A percentile compares a stretch with the other conserved stretches of the same genome.
These are phyloP conservation scores for Malachius bipustulatus DNA, from an alignment of 2,888 invertebrate species.

Conservation along the genomic window DNA sequence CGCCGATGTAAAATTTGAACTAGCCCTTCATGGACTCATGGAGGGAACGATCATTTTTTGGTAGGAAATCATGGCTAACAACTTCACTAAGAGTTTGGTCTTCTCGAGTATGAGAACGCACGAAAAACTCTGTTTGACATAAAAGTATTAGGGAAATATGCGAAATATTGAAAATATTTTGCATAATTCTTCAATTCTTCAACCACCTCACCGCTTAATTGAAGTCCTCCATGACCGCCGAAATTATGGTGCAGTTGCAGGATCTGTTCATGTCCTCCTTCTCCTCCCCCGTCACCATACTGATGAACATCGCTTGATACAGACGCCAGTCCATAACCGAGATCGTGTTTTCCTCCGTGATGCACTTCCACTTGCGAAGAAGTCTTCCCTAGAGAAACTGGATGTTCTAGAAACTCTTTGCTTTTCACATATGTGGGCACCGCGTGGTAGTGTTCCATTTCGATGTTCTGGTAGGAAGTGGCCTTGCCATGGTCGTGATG, in stretches of 20 bases:
- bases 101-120: too few relatives aligned
- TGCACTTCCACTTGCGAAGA: slow-evolving; percentile 25
- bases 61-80: too few relatives aligned
- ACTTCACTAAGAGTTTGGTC: too few relatives aligned
- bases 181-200: too few relatives aligned
- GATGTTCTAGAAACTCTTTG: slow-evolving; percentile 50
- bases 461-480: slow-evolving; percentile 57
- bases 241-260: background rate
- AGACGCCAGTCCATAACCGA: slow-evolving; percentile 23
- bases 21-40: too few relatives aligned
- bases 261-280: slow-evolving; percentile 8
- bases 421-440: slow-evolving; percentile 59
- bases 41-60: too few relatives aligned
- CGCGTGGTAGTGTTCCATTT: slow-evolving; percentile 57
- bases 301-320: slow-evolving; percentile 10
- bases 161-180: too few relatives aligned
- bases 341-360: slow-evolving; percentile 27
- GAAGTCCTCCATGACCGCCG: slow-evolving; percentile 9
- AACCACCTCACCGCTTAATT: too few relatives aligned
- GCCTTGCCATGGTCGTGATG: slow-evolving; percentile 50
- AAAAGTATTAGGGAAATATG: too few relatives aligned
- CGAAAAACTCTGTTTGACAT: too few relatives aligned
- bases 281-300: slow-evolving; percentile 4
- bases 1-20: too few relatives aligned
- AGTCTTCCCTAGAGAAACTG: slow-evolving; percentile 48